A percentile compares a stretch with the other conserved stretches of the same genome.
These are phyloP conservation scores for Artibeus lituratus DNA, from an alignment of 2,797 vertebrate species.

Conservation along the genomic window DNA sequence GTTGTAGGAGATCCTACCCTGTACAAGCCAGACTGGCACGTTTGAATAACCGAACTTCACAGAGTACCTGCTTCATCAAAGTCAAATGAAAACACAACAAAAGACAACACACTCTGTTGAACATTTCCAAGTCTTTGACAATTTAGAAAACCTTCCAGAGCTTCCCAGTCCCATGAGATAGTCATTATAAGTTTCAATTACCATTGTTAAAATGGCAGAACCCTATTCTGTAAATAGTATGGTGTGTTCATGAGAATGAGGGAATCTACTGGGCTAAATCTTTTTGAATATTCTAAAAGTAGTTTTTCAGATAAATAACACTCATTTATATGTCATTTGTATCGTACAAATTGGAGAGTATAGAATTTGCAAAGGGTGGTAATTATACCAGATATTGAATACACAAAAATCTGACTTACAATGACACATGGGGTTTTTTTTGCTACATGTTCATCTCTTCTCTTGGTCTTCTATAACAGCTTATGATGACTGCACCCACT, in stretches of 20 bases:
- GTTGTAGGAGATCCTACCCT: background rate
- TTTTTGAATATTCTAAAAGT: background rate
- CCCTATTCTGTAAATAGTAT: background rate
- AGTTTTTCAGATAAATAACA: background rate
- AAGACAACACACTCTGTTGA: background rate
- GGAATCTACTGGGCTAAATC: background rate
- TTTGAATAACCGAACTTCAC: background rate
- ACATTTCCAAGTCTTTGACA: background rate
- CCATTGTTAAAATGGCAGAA: background rate
- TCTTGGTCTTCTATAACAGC: background rate
- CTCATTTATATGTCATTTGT: background rate
- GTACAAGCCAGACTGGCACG: background rate
- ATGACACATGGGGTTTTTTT: background rate
- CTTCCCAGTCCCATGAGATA: background rate
- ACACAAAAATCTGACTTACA: background rate
- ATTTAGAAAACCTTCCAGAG: conserved; percentile 6
- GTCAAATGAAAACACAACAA: conserved; percentile 27
- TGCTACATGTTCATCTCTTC: background rate
- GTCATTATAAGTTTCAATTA: background rate
- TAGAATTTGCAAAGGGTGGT: background rate
- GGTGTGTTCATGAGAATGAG: background rate
- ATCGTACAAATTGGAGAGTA: background rate
- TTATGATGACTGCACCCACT: background rate
- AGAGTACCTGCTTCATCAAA: background rate
- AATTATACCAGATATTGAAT: background rate